A percentile compares a stretch with the other conserved stretches of the same genome.
phyloP scores from a whole-genome alignment of 2,888 invertebrate genomes.

The Bellardia bayeri region DNA sequence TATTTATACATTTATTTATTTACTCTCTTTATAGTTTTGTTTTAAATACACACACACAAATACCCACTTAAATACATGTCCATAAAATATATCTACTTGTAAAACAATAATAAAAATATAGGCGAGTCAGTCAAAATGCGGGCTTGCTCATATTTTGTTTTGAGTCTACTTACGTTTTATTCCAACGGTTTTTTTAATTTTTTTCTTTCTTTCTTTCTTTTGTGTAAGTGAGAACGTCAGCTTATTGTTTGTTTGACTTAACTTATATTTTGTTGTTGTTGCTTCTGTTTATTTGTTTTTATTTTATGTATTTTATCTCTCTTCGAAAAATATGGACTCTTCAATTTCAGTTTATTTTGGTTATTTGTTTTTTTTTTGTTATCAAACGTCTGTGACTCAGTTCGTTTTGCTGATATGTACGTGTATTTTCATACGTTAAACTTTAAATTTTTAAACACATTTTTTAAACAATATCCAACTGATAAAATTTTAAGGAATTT shows the following conservation, averaged over 20 bases:
- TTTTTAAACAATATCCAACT: not conserved
- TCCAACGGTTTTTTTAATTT: slow-evolving; percentile 54
- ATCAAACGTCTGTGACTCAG: slow-evolving; percentile 67
- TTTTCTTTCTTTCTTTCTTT: slow-evolving; percentile 24
- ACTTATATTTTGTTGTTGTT: slow-evolving; percentile 17
- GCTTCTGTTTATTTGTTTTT: not conserved
- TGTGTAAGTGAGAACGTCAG: slow-evolving; percentile 42
- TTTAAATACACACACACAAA: not conserved
- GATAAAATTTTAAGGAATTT: slow-evolving; percentile 4
- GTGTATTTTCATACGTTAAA: slow-evolving; percentile 10
- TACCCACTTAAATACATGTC: no score
- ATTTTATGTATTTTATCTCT: slow-evolving; percentile 20
- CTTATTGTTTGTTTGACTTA: slow-evolving; percentile 29
- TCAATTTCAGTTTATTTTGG: not conserved
- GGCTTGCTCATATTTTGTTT: slow-evolving; percentile 54
- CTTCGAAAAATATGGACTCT: slow-evolving; percentile 17
- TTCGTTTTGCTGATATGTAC: slow-evolving; percentile 58
- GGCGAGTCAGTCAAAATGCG: slow-evolving; percentile 62
- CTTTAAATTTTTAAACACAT: slow-evolving; percentile 28
- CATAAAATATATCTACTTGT: not conserved
- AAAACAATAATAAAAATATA: slow-evolving; percentile 47
- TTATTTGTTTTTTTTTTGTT: slow-evolving; percentile 4
- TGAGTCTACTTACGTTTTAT: slow-evolving; percentile 43
- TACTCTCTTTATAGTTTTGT: slow-evolving; percentile 35
- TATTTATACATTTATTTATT: slow-evolving; percentile 2